A percentile compares a stretch with the other conserved stretches of the same genome.
phyloP scores from a whole-genome alignment of 2,888 invertebrate genomes.

The Disparrhopalites patrizii region DNA sequence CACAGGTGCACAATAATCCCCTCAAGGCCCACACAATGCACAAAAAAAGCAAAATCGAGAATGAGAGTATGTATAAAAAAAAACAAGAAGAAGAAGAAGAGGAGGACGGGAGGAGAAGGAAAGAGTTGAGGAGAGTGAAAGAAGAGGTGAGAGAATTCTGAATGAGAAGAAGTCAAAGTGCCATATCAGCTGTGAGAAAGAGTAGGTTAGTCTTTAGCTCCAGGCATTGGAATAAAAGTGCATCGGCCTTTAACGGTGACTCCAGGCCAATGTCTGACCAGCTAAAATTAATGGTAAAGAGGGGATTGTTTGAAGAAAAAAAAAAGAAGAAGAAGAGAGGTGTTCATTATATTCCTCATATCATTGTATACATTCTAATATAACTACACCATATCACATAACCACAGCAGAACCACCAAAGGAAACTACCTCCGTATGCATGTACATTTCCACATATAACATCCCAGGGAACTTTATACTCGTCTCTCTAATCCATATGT shows the following conservation, averaged over 20 bases:
- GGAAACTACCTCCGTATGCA: too few relatives aligned
- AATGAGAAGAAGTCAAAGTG: constrained; percentile 27
- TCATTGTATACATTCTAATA: too few relatives aligned
- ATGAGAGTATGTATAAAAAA: too few relatives aligned
- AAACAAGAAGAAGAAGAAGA: too few relatives aligned
- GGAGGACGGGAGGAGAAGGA: not conserved
- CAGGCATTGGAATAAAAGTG: constrained; percentile 49
- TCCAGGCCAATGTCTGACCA: constrained; percentile 48
- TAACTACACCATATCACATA: too few relatives aligned
- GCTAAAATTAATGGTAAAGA: constrained; percentile 34
- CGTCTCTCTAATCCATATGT: too few relatives aligned
- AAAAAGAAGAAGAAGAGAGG: constrained; percentile 17
- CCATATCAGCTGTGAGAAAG: constrained; percentile 48
- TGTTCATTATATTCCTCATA: not conserved
- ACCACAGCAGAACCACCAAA: too few relatives aligned
- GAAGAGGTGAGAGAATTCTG: constrained; percentile 9
- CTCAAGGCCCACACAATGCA: too few relatives aligned
- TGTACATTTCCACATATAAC: too few relatives aligned
- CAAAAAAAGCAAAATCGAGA: too few relatives aligned
- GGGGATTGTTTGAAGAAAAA: constrained; percentile 19
- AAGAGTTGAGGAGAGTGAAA: not conserved
- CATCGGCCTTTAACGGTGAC: constrained; percentile 49
- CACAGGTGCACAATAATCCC: too few relatives aligned
- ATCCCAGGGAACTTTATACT: too few relatives aligned
- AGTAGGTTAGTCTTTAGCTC: constrained; percentile 48